These are phyloP conservation scores for Conus canariensis DNA, from an alignment of 2,888 invertebrate genomes.

Conservation along the genomic window DNA sequence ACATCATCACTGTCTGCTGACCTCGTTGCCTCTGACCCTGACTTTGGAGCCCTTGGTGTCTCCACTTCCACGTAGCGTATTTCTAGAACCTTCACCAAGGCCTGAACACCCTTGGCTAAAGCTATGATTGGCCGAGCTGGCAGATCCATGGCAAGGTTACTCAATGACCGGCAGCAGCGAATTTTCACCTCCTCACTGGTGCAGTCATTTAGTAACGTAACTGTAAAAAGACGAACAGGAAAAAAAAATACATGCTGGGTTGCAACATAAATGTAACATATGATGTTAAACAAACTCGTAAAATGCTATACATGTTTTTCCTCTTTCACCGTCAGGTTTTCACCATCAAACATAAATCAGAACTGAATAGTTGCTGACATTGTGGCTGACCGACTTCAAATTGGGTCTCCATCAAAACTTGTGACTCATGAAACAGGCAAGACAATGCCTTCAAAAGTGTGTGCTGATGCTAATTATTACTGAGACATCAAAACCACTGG, in stretches of 20 bases:
- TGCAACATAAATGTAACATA: neutral
- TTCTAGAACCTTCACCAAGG: slow-evolving; percentile 16
- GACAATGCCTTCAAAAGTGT: too few species aligned
- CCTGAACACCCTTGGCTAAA: neutral
- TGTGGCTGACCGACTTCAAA: too few species aligned
- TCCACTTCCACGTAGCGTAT: slow-evolving; percentile 14
- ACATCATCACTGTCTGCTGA: neutral
- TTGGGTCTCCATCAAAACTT: too few species aligned
- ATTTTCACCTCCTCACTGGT: slow-evolving; percentile 26
- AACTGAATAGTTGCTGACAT: too few species aligned
- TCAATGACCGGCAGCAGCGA: slow-evolving; percentile 38
- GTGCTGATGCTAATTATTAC: too few species aligned
- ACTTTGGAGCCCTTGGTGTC: neutral
- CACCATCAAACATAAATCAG: too few species aligned
- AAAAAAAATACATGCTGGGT: neutral
- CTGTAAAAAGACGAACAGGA: slow-evolving; percentile 26
- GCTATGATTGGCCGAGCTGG: neutral
- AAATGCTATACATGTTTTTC: neutral
- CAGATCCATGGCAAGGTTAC: slow-evolving; percentile 30
- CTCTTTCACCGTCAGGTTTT: too few species aligned
- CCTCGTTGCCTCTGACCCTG: neutral
- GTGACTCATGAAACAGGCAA: too few species aligned
- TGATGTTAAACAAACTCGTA: neutral
- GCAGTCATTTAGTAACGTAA: neutral
- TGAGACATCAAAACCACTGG: too few species aligned